Base-by-base conservation (phyloP, 2,888 invertebrate genomes). In the Xestobium rufovillosum region DNA sequence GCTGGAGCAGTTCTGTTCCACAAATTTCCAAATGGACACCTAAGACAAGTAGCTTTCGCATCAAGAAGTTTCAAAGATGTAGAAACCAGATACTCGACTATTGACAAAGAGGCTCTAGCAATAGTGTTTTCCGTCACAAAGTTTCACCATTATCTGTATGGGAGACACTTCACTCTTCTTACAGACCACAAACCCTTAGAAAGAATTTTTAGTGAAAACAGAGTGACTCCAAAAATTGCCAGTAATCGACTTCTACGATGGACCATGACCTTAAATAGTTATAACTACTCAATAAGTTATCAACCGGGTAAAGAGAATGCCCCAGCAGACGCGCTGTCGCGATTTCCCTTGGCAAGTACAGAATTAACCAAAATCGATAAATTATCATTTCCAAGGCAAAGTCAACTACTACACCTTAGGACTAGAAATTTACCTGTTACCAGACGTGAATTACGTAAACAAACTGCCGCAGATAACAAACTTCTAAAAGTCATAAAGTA, bases 71-170 rank as follows among this genome's bases (percentile, higher is more conserved):
- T 31, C 6, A 36, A 25, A 11, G 34, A 42, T 31, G 25, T 27
- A n/a, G 45, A 47, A 34, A 29, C 16, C 6, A 19, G 27, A 3
- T 45, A 40, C 26, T 25, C 39, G 6, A 36, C 37, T 2, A 44
- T 47, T 28, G 42, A 45, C 25, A 45, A 43, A 25, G 47, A 43
- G 34, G 45, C 41, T 15, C 29, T 44, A 27, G 42, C 31, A 6
- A 13, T 44, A 15, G 25, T 45, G 15, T 44, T 32, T 26, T 6
- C 36, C 4, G 26, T 42, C 9, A 35, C 33, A 2, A 36, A 34
- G 14, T 42, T 42, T 26, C 36, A 42, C 19, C 39, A 42, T 2
- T 36, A 39, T 13, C 8, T 43, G 2, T 33, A 31, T 26, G 38
- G 41, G 8, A 15, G 34, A 25, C 31, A 26, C 19, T 41, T 41